Evolutionary conservation across 2,113 vertebrate species (phyloP), one percentile per base, ranked within the genome.

Genomic region (Tachysurus fulvidraco): DNA sequence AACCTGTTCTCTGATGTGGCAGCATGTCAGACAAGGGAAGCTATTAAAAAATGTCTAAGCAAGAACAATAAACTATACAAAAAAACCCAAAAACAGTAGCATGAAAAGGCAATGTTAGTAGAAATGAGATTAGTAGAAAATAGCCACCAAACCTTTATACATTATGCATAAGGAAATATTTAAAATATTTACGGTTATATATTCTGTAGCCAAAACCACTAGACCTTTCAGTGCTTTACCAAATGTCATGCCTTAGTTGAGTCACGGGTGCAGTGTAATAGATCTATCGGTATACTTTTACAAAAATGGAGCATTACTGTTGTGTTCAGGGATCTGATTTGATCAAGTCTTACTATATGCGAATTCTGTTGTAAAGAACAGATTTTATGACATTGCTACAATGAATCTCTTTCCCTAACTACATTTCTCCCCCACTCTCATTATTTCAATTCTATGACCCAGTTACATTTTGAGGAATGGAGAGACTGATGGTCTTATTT

Each of bases 21-120:
- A 78, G 76, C 7, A 54, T 78, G 25, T 55, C 76, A 78, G 76
- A 78, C 25, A 78, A 54, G 25, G 50, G n/a, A 78, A 50, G 23
- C 21, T 12, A 14, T 19, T 4, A 71, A 17, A 13, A 44, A 46
- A 12, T 55, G 74, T n/a, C 44, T 52, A 11, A n/a, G 73, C 44
- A 52, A 46, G 9, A 77, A 25, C 54, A 79, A 57, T 3, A 78
- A 30, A 7, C 6, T 36, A 28, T 1, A 36, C 1, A 17, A 36
- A 36, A 28, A 69, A 69, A 36, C 6, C 17, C 41, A 19, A 44
- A 36, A 65, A 65, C 62, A 69, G 36, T 0, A 44, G 28, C 25
- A 65, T 1, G 3, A 44, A 10, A 41, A 73, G 36, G 7, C 8
- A 73, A 73, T 3, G 3, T 44, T 73, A 73, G 1, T n/a, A n/a